Percentiles rank a stretch among this genome's conserved stretches.
These are phyloP conservation scores for Simalia tracyae DNA, from an alignment of 2,797 vertebrate species.

Conservation along the genomic window DNA sequence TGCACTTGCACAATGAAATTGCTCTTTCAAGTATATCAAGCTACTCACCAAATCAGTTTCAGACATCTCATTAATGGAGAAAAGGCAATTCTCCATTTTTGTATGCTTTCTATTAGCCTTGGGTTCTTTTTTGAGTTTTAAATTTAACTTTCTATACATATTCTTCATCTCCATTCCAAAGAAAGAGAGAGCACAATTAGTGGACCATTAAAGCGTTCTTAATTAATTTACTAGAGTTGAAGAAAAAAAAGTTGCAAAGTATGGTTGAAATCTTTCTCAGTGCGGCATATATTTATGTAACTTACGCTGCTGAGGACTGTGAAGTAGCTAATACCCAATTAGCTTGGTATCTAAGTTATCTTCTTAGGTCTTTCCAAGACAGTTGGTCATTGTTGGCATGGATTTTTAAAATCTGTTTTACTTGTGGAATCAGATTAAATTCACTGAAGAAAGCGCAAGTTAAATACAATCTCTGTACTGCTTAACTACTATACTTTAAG, in stretches of 20 bases:
- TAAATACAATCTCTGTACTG: neutral
- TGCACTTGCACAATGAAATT: neutral
- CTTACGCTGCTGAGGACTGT: neutral
- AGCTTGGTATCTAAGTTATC: neutral
- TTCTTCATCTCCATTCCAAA: neutral
- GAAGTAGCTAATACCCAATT: neutral
- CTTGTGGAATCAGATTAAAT: neutral
- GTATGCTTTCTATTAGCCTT: neutral
- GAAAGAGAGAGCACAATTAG: neutral
- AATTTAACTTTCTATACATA: neutral
- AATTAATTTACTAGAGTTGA: neutral
- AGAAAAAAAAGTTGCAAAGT: neutral
- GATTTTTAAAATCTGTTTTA: neutral
- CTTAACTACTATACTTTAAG: neutral
- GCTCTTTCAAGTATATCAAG: neutral
- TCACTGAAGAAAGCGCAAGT: neutral
- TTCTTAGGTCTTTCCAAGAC: neutral
- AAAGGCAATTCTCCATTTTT: neutral
- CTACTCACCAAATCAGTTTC: constrained; percentile 5
- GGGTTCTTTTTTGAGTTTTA: neutral
- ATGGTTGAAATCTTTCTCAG: neutral
- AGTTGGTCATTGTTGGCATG: neutral
- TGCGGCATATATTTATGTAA: neutral
- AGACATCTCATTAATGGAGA: neutral
- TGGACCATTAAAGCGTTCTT: neutral